phyloP scores from a whole-genome alignment of 2,888 invertebrate species.

The Sacculina carcini region DNA sequence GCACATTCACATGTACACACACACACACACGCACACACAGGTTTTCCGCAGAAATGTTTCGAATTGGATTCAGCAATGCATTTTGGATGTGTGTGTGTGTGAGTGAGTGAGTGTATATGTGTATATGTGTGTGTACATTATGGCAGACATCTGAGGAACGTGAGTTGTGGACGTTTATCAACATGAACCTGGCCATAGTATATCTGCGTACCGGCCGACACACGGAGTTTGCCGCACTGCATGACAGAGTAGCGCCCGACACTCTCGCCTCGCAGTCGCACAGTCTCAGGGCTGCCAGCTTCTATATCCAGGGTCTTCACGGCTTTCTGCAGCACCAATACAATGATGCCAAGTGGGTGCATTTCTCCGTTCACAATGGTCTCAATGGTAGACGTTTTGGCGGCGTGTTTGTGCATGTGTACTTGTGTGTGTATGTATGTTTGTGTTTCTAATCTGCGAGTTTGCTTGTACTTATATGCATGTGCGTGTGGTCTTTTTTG shows the following conservation, averaged over 20 bases:
- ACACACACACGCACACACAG: too few species aligned
- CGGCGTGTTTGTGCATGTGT: too few species aligned
- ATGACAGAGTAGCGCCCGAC: slow-evolving; percentile 80
- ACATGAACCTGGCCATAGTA: slow-evolving; percentile 84
- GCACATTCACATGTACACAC: too few species aligned
- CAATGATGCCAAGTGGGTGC: slow-evolving; percentile 84
- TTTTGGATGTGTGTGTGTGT: slow-evolving; percentile 7
- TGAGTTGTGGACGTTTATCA: slow-evolving; percentile 79
- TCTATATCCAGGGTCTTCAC: slow-evolving; percentile 86
- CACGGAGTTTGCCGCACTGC: slow-evolving; percentile 53
- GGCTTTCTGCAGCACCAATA: slow-evolving; percentile 88
- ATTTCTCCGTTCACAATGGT: too few species aligned
- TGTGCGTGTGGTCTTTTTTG: too few species aligned
- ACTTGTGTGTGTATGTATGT: too few species aligned
- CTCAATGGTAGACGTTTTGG: too few species aligned
- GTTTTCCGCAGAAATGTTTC: not conserved
- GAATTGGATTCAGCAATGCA: not conserved
- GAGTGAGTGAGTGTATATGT: slow-evolving; percentile 5
- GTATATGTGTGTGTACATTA: slow-evolving; percentile 11
- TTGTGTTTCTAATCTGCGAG: too few species aligned
- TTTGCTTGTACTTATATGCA: too few species aligned
- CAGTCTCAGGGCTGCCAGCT: slow-evolving; percentile 78
- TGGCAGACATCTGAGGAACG: slow-evolving; percentile 54
- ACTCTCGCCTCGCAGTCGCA: slow-evolving; percentile 69
- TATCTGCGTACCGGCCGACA: slow-evolving; percentile 52